Evolutionary conservation across 2,113 vertebrate species (phyloP), one percentile per base, ranked within the genome.

Genomic region (Neoarius graeffei): DNA sequence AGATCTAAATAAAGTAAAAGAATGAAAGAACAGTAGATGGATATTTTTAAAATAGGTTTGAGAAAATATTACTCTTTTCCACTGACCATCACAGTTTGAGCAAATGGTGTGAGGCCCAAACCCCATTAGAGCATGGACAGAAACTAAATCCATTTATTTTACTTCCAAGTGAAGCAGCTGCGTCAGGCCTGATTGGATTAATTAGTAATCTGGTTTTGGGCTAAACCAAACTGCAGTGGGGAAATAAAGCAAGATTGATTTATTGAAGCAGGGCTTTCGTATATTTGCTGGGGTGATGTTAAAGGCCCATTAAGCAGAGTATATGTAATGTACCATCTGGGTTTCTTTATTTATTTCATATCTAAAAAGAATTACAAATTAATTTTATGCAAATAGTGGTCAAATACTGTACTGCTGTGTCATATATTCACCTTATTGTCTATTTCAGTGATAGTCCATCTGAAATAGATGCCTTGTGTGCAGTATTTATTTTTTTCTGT

Each of bases 161-260:
- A 89, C 91, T 90, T 91, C 76, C 86, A 54, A 87, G 77, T 88
- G 85, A 90, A 79, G 89, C 91, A 90, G 91, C 92, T 93, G 93
- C 91, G 92, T 88, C 91, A 89, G 67, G 71, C 64, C 57, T 93
- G 93, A 94, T 92, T 92, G 88, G 90, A 92, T 94, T 92, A 89
- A 91, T 95, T 93, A 93, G 90, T 76, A 89, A 89, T 84, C 81
- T 84, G 91, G 84, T 88, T 92, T 88, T 92, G 88, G 83, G 85
- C 50, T 35, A 57, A 83, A 83, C 89, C 60, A 90, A 84, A 83
- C 64, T 52, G 54, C 80, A 89, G 83, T 19, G 62, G 84, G 64
- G 83, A 59, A 79, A 82, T 84, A 66, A 85, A 90, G 69, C 57
- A 56, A 42, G 64, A 66, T n/a, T 91, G 83, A 90, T 90, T 88